Percentiles rank a stretch among this genome's conserved stretches.
Conservation (phyloP, 2,797 vertebrate genomes). For the Alfaro cultratus region DNA sequence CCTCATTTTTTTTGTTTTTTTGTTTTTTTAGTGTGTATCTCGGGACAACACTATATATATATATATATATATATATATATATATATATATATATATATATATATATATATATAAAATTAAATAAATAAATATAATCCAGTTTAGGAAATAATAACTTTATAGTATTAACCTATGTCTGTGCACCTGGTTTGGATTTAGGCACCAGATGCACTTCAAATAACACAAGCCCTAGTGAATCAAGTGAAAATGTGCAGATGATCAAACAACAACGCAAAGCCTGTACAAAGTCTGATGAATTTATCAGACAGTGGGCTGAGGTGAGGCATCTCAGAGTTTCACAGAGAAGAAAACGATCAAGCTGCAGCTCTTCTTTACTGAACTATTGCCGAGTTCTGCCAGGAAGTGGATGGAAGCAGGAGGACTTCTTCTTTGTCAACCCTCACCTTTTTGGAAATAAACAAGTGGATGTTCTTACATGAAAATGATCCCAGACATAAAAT, state of each 20-base stretch:
- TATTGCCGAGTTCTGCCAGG: not conserved
- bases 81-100: not conserved
- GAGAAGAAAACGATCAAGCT: not conserved
- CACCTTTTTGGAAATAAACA: not conserved
- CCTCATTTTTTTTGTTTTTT: too few relatives aligned
- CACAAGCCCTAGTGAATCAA: constrained; percentile 48
- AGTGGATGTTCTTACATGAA: not conserved
- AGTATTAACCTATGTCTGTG: not conserved
- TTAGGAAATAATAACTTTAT: not conserved
- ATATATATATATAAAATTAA: too few relatives aligned
- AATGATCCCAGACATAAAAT: not conserved
- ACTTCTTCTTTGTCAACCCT: not conserved
- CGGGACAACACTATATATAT: too few relatives aligned
- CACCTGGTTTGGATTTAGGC: constrained; percentile 43
- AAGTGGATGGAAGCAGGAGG: not conserved
- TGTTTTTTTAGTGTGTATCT: too few relatives aligned
- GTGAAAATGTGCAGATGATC: constrained; percentile 58
- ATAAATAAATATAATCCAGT: not conserved
- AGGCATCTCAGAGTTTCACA: not conserved
- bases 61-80: too few relatives aligned
- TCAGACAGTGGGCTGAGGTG: not conserved
- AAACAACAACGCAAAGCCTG: constrained; percentile 38
- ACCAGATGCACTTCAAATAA: constrained; percentile 57
- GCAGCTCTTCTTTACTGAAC: constrained; percentile 16
- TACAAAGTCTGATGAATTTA: constrained; percentile 31